These are phyloP conservation scores for Sebastes cheni DNA, from an alignment of 2,797 vertebrate species.

Conservation along the genomic window DNA sequence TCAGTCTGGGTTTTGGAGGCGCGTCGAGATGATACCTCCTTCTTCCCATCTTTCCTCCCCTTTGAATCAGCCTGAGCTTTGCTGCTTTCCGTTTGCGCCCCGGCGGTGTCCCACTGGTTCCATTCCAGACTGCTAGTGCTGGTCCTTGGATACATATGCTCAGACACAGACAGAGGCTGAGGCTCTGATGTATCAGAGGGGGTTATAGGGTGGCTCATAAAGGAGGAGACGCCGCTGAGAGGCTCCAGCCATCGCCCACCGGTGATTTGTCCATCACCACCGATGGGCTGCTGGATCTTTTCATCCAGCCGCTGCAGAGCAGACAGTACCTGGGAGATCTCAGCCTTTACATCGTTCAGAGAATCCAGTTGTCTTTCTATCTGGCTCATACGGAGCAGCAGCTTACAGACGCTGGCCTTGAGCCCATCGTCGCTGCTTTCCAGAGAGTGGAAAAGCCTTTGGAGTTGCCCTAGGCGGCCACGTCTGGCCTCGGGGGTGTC, in stretches of 20 bases:
- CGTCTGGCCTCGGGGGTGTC: constrained; percentile 79
- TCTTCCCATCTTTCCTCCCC: constrained; percentile 83
- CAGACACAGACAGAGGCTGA: constrained; percentile 76
- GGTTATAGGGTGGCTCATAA: constrained; percentile 78
- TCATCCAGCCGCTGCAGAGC: constrained; percentile 92
- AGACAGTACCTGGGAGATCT: constrained; percentile 94
- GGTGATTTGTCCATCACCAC: constrained; percentile 41
- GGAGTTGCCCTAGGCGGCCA: constrained; percentile 83
- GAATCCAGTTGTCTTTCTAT: constrained; percentile 96
- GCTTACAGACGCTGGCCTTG: constrained; percentile 91
- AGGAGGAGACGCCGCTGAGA: constrained; percentile 80
- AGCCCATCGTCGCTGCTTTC: constrained; percentile 91
- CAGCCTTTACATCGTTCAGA: constrained; percentile 92
- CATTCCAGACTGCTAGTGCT: constrained; percentile 87
- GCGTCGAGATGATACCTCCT: constrained; percentile 83
- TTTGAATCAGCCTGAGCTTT: constrained; percentile 59
- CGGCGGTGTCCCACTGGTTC: constrained; percentile 81
- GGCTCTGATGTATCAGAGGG: constrained; percentile 79
- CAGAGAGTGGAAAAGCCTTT: constrained; percentile 85
- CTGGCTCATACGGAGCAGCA: constrained; percentile 93
- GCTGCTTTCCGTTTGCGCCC: constrained; percentile 57
- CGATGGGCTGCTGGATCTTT: constrained; percentile 88
- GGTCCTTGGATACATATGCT: constrained; percentile 68
- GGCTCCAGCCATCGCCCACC: constrained; percentile 75
- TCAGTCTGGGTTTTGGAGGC: constrained; percentile 87